Percentiles rank a stretch among this genome's conserved stretches.
Evolutionary conservation across 2,113 vertebrate genomes (phyloP).

Genomic region (Rhea pennata): DNA sequence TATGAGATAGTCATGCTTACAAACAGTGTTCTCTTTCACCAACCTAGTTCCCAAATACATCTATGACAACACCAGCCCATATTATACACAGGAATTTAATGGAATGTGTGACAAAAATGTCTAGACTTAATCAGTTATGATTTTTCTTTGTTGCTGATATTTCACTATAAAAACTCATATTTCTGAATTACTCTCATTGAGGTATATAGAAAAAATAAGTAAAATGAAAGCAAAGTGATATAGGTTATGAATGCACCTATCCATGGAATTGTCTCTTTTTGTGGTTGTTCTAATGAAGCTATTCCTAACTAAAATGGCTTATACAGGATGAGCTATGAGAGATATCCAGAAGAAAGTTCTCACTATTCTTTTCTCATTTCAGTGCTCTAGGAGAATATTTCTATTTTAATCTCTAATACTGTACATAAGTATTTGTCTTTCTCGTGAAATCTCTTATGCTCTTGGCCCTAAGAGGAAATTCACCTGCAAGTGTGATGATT

Average conservation of each 20-base stretch:
- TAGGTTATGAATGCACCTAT: background rate
- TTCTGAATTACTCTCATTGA: background rate
- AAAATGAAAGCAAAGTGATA: background rate
- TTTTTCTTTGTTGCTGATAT: background rate
- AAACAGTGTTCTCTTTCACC: background rate
- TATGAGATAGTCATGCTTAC: background rate
- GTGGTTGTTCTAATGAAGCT: background rate
- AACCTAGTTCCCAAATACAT: background rate
- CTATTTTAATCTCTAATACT: background rate
- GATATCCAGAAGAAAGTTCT: background rate
- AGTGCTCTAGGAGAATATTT: background rate
- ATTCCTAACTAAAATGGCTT: background rate
- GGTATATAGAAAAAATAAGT: background rate
- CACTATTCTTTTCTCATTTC: background rate
- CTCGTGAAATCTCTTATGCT: background rate
- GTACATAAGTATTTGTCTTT: accelerated
- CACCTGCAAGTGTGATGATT: background rate
- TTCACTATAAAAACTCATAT: background rate
- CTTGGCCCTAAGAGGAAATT: background rate
- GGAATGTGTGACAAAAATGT: background rate
- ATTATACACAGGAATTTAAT: background rate
- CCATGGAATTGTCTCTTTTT: background rate
- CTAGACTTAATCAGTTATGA: background rate
- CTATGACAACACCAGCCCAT: background rate
- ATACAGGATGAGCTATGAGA: background rate